Conservation (phyloP, 2,797 vertebrate species). For the Anas bahamensis region DNA sequence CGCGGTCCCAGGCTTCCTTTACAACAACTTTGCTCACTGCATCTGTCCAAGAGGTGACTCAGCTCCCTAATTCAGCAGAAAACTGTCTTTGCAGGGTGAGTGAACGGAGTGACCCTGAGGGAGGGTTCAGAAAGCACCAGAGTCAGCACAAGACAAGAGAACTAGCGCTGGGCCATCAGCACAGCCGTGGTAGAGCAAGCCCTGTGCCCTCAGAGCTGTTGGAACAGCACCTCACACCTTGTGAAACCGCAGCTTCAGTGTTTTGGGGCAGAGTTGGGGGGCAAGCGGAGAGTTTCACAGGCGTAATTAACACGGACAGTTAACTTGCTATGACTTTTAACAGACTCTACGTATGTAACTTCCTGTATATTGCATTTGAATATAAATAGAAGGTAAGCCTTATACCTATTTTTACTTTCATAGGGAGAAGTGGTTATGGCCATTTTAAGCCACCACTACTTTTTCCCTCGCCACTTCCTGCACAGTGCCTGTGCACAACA, state of each 20-base stretch:
- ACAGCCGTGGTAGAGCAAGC: neutral
- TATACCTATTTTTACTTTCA: neutral
- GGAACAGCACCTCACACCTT: neutral
- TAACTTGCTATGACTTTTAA: neutral
- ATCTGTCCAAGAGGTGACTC: neutral
- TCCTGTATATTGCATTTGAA: neutral
- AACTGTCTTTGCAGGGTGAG: neutral
- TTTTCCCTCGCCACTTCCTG: neutral
- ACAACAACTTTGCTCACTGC: neutral
- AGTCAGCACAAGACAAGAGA: neutral
- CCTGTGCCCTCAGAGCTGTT: no score
- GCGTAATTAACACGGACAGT: fast-evolving
- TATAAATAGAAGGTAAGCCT: neutral
- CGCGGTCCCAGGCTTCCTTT: neutral
- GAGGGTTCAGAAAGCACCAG: neutral
- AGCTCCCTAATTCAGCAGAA: neutral
- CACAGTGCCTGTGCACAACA: neutral
- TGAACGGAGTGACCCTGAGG: neutral
- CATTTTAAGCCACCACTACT: neutral
- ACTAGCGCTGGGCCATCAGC: neutral
- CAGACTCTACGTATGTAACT: fast-evolving
- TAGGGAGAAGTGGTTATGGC: neutral
- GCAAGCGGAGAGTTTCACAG: neutral
- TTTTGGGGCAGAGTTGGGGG: neutral
- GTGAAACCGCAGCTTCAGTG: neutral